Conservation (phyloP, 2,888 invertebrate genomes). For the Ethmia dodecea region DNA sequence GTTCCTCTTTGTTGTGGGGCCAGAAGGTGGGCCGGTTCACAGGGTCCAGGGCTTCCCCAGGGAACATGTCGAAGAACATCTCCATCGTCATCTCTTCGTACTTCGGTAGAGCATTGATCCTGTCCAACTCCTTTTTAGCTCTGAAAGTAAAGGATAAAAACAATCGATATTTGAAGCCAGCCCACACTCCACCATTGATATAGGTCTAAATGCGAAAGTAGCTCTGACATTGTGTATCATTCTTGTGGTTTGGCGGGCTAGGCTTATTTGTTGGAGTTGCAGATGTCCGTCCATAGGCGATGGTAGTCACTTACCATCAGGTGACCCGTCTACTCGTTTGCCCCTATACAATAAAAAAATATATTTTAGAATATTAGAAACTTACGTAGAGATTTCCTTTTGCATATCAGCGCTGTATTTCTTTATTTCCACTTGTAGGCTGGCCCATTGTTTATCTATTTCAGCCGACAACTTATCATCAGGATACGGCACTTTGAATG, state of each 20-base stretch:
- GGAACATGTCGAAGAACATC: constrained; percentile 43
- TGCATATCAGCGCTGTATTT: constrained; percentile 38
- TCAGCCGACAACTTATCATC: constrained; percentile 35
- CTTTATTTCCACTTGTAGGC: constrained; percentile 41
- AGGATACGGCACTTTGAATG: constrained; percentile 49
- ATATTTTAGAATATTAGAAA: neutral
- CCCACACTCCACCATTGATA: no score
- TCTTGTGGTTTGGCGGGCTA: no score
- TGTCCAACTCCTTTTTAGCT: constrained; percentile 38
- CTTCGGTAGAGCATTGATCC: constrained; percentile 45
- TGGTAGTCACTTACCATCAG: no score
- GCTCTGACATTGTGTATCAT: no score
- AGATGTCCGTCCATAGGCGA: no score
- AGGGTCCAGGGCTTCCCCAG: constrained; percentile 38
- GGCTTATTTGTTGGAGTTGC: no score
- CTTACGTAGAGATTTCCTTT: constrained; percentile 34
- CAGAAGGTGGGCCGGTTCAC: constrained; percentile 55
- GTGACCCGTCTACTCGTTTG: no score
- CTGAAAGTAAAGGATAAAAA: no score
- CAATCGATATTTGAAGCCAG: no score
- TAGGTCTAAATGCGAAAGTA: no score
- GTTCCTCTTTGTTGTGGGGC: constrained; percentile 60
- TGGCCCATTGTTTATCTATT: constrained; percentile 55
- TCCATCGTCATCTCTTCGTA: constrained; percentile 61
- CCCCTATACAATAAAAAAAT: no score